Conservation (phyloP, 2,888 invertebrate species). For the Cenopis cana region DNA sequence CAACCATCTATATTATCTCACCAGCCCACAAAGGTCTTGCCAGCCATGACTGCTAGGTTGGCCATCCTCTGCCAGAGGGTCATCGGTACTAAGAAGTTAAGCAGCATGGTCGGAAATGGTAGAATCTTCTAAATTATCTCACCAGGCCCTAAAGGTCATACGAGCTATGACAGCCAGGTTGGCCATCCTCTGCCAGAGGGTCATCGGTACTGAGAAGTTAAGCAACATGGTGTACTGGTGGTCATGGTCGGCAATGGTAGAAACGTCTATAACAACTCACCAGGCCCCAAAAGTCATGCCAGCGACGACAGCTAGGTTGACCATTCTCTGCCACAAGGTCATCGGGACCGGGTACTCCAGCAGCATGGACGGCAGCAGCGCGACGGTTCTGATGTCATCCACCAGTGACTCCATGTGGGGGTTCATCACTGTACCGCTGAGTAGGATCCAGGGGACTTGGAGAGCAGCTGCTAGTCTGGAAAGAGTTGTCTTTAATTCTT, state of each 20-base stretch:
- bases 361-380: constrained; percentile 38
- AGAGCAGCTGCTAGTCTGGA: constrained; percentile 42
- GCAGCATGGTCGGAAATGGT: too few species aligned
- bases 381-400: constrained; percentile 38
- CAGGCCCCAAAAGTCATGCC: constrained; percentile 22
- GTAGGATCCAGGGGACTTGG: constrained; percentile 46
- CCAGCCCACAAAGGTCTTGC: too few species aligned
- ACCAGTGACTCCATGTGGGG: constrained; percentile 44
- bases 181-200: too few species aligned
- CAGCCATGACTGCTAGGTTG: too few species aligned
- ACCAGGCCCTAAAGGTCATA: too few species aligned
- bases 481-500: not conserved
- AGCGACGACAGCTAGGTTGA: constrained; percentile 25
- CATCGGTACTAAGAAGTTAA: too few species aligned
- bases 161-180: too few species aligned
- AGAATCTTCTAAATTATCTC: too few species aligned
- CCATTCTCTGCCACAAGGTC: constrained; percentile 39
- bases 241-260: not conserved
- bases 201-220: too few species aligned
- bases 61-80: too few species aligned
- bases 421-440: constrained; percentile 40
- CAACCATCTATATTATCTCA: too few species aligned
- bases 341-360: constrained; percentile 44
- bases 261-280: constrained; percentile 20
- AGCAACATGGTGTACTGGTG: not conserved